Base-by-base conservation (phyloP, 2,888 invertebrate species). In the Drosophila meridionalis region DNA sequence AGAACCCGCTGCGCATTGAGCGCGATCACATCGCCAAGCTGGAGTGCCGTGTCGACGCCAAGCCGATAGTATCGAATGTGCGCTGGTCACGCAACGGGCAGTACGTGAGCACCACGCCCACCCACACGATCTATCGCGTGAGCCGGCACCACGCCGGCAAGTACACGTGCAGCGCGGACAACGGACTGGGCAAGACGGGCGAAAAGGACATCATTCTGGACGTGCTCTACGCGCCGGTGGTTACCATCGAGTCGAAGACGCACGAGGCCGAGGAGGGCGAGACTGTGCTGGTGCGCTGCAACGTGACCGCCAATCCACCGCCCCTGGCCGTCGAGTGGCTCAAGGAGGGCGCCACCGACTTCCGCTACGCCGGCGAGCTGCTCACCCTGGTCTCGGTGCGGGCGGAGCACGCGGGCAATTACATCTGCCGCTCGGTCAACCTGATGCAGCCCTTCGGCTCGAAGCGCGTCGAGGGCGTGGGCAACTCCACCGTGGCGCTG, bases 21-120 rank as follows among this genome's bases (percentile, higher is more conserved):
- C 95, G 96, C 72, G 98, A 98, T 91, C 96, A 96, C 20, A 95
- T 96, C 7, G 97, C 98, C 7, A 96, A 95, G 5, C 94, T 99
- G 91, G 96, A 96, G 80, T 99, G 99, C 92, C 95, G 95, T 82
- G 98, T 98, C 12, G 98, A 98, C 90, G 96, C 98, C n/a, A 98
- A 98, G 90, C 98, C 98, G 1, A 95, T 95, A 91, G 98, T 98
- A 0, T 95, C 94, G 80, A 95, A 95, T 79, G 96, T 99, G 0
- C 95, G 96, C 74, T 99, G 99, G 99, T 96, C 96, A 70, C 95
- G 97, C 76, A 96, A 97, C 90, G 97, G 97, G 4, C 96, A 97
- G 84, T 96, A 97, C 91, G 96, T 98, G 73, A 97, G 97, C 74
- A 96, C 96, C 66, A 95, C 96, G 28, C 95, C 97, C 92, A 95